A percentile compares a stretch with the other conserved stretches of the same genome.
Evolutionary conservation across 2,797 vertebrate species (phyloP).

Genomic region (Carduelis carduelis): DNA sequence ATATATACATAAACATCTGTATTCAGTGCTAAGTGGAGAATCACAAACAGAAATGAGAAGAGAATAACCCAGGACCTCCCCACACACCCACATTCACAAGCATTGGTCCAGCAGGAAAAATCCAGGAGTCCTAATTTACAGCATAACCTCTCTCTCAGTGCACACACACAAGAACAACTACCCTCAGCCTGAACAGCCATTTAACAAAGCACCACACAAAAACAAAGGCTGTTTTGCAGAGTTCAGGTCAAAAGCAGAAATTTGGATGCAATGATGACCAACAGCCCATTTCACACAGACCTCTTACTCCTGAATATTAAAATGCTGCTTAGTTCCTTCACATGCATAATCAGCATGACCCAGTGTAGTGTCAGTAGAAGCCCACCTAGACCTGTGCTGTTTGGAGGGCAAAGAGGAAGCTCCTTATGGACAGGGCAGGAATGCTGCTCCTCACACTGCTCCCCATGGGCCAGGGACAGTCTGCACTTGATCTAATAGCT

Average conservation of each 20-base stretch:
- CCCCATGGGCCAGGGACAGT: neutral
- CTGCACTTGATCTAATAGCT: neutral
- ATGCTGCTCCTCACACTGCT: neutral
- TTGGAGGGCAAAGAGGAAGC: neutral
- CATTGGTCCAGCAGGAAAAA: neutral
- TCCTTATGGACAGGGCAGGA: neutral
- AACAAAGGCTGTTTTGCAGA: neutral
- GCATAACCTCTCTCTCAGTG: neutral
- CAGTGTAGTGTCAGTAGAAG: neutral
- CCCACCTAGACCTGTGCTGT: neutral
- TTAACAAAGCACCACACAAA: neutral
- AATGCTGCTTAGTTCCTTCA: neutral
- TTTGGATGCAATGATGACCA: neutral
- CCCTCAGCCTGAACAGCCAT: neutral
- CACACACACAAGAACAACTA: neutral
- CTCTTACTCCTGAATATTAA: neutral
- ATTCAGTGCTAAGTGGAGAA: neutral
- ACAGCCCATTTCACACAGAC: neutral
- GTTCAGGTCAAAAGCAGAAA: neutral
- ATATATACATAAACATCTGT: neutral
- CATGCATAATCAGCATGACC: neutral
- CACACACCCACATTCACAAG: rapidly evolving
- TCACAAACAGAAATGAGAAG: neutral
- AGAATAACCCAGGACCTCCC: neutral
- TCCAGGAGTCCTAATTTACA: neutral